Percentiles rank a stretch among this genome's conserved stretches.
These are phyloP conservation scores for Pseudopipra pipra DNA, from an alignment of 2,113 vertebrate species.

Conservation along the genomic window DNA sequence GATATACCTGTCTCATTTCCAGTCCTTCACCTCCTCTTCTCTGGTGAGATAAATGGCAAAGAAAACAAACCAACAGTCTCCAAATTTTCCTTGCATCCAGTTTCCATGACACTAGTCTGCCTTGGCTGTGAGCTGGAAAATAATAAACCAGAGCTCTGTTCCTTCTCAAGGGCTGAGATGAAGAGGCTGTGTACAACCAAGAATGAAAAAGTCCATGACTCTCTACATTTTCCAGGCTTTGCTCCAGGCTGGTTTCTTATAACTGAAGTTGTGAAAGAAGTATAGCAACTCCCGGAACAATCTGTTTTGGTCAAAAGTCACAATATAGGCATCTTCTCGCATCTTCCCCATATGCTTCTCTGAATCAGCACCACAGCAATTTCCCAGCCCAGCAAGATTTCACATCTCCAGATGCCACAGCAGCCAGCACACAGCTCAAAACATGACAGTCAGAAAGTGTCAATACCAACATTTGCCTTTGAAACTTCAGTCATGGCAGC, in stretches of 20 bases:
- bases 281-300: background rate
- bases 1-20: background rate
- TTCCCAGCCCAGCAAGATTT: background rate
- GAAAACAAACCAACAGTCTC: background rate
- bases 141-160: background rate
- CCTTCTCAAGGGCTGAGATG: background rate
- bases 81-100: background rate
- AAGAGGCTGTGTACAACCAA: background rate
- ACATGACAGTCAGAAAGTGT: background rate
- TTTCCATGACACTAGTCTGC: background rate
- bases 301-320: background rate
- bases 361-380: background rate
- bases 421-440: background rate
- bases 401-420: background rate
- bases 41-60: constrained; percentile 5
- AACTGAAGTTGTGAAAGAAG: background rate
- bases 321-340: background rate
- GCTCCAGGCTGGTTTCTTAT: background rate
- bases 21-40: background rate
- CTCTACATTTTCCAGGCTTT: background rate
- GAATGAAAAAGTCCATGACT: background rate
- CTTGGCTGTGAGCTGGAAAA: background rate
- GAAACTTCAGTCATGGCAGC: background rate
- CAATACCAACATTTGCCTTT: background rate
- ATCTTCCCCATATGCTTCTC: background rate